Base-by-base conservation (phyloP, 2,888 invertebrate species). In the Flabesymbios commensalis region DNA sequence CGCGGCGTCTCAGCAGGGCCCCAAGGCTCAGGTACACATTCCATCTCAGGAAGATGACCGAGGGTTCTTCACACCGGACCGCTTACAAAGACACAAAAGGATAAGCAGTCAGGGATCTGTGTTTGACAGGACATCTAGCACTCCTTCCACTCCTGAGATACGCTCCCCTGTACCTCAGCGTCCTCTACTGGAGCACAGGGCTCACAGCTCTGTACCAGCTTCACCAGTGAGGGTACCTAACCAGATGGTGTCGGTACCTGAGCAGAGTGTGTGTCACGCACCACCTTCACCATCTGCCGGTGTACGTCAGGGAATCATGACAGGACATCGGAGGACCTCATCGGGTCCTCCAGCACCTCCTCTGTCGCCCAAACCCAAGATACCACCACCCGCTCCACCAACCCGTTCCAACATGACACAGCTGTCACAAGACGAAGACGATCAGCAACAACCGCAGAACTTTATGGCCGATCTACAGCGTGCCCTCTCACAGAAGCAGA, bases 381-480 rank as follows among this genome's bases (percentile, higher is more conserved):
- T 14, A n/a, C 47, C 45, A 10, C 65, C 65, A 14, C 67, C 67
- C 0, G 59, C 65, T 10, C 63, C 65, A 4, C 67, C 67, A 3
- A 51, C 52, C 33, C 47, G 67, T 14, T 49, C 55, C 22, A 51
- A 55, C 19, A 47, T 53, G 24, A 67, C 67, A 7, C 59, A 64
- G 52, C 54, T 67, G 19, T 59, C 62, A 7, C 22, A 52, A 10
- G 32, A 57, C 51, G 57, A 29, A 3, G 57, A 55, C 49, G 28
- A 31, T 22, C 24, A 19, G 10, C 29, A 43, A 14, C 43, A 60
- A 17, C 53, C 57, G n/a, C 48, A 39, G 3, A 56, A 62, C 54
- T 58, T 67, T 47, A 63, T 68, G 43, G 45, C 45, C 19, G 68
- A 68, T 36, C 42, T 68, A 31, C 61, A 64, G 29, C 58, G 66